Base-by-base conservation (phyloP, 1,140 invertebrate genomes). In the Ooceraea biroi region DNA sequence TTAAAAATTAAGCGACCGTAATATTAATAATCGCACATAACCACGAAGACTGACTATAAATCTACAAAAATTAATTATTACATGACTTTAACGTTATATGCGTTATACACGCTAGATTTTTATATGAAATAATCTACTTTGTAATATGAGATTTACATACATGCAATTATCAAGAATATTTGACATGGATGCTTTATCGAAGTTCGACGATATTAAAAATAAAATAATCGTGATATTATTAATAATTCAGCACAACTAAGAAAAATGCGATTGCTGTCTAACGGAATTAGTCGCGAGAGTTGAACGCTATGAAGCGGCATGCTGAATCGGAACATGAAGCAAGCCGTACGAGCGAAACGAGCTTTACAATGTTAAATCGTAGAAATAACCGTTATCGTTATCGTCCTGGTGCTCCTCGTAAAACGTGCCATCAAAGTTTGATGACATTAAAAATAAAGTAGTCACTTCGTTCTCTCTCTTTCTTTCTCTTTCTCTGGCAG, bases 371-470 rank as follows among this genome's bases (percentile, higher is more conserved):
- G 14, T 68, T 50, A 50, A 68, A 68, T 36, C 25, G 17, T n/a
- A 27, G 46, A 69, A 80, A 12, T 69, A 68, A 78, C 22, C 63
- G 17, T 69, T 78, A 68, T 80, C 50, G 22, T 80, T 68, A 78
- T 68, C 44, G 46, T 65, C 63, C n/a, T n/a, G 30, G 3, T 12
- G 36, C 8, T 44, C 22, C 65, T 58, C 76, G 41, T 80, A 80
- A 69, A 80, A 71, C 52, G 25, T 19, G n/a, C 52, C 36, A 58
- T 80, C 65, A 80, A 71, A 71, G 52, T 80, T 69, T 11, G 48
- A 68, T 61, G 63, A 30, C 50, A 71, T 71, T 80, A 80, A 80
- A 71, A 80, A 80, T 80, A 80, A 80, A 80, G 57, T 30, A 80
- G 65, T 71, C 25, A 19, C 76, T 80, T 46, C 8, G 65, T 80